Base-by-base conservation (phyloP, 2,888 invertebrate species). In the Andrena dorsata region DNA sequence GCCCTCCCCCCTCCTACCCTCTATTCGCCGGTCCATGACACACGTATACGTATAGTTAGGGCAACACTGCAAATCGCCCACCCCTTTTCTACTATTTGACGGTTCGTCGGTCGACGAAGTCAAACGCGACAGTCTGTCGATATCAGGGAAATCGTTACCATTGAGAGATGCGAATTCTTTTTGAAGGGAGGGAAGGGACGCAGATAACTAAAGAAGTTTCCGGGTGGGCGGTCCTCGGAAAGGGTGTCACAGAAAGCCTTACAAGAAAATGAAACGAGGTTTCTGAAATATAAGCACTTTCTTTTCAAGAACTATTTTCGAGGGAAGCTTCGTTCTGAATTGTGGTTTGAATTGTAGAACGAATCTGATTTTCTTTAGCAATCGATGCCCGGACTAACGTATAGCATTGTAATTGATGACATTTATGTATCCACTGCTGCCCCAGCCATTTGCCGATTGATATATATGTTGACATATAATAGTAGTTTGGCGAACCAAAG, bases 11-110 rank as follows among this genome's bases (percentile, higher is more conserved):
- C 83, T 4, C 8, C 13, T 13, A 4, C 41, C 16, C 4, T 16
- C 41, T 13, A 41, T 72, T 84, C 69, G 35, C 26, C 47, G 16
- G 32, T 68, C 66, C 20, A 53, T 74, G 41, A 76, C 74, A 41
- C 58, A 61, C 47, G 63, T 82, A 51, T 69, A 77, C 70, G 65
- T 66, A 53, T 35, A 60, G 77, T 65, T 73, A 83, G 65, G 47
- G 53, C 73, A 70, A 66, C 70, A 72, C 51, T 64, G 58, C 76
- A 74, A 70, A 53, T 73, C 71, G 16, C 35, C 20, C 26, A 13
- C 49, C 13, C 28, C 49, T 73, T 49, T 26, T 26, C 63, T 4
- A 20, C 41, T 69, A 51, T 51, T 80, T 60, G 70, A 64, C 68
- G 49, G 23, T 23, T 35, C 13, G 61, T 68, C 28, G 20, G 26